Conservation (phyloP, 2,113 vertebrate genomes). For the Gymnogyps californianus region DNA sequence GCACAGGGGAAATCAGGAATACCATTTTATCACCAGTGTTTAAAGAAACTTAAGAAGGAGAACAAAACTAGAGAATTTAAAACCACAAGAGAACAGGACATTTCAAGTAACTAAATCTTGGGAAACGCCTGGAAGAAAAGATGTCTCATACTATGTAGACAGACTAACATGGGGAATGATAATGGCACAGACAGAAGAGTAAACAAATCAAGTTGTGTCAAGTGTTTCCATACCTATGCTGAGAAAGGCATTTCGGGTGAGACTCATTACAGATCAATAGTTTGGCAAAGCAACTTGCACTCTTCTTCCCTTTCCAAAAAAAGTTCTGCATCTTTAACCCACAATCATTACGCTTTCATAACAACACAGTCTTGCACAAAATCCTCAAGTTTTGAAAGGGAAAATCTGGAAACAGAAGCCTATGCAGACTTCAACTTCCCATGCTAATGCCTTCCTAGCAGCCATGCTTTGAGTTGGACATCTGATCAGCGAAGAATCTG, state of each 20-base stretch:
- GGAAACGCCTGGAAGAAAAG: not conserved
- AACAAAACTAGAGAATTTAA: not conserved
- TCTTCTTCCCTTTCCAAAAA: not conserved
- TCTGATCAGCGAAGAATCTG: not conserved
- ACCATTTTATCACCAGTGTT: not conserved
- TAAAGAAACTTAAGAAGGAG: not conserved
- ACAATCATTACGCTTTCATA: not conserved
- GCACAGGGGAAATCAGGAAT: not conserved
- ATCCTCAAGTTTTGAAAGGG: fast-evolving
- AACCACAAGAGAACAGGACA: not conserved
- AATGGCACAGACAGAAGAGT: not conserved
- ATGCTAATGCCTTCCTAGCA: not conserved
- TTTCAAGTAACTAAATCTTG: not conserved
- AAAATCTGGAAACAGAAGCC: not conserved
- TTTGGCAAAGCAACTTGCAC: not conserved
- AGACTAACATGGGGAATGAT: fast-evolving
- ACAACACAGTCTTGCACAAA: not conserved
- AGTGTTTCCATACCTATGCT: fast-evolving
- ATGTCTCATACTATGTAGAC: fast-evolving
- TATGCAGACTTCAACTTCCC: not conserved
- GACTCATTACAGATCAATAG: not conserved
- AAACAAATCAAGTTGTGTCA: not conserved
- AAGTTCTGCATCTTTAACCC: not conserved
- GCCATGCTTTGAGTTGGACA: not conserved
- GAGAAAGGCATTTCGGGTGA: not conserved